Evolutionary conservation across 2,113 vertebrate species (phyloP), one percentile per base, ranked within the genome.

Genomic region (Scatophagus argus): DNA sequence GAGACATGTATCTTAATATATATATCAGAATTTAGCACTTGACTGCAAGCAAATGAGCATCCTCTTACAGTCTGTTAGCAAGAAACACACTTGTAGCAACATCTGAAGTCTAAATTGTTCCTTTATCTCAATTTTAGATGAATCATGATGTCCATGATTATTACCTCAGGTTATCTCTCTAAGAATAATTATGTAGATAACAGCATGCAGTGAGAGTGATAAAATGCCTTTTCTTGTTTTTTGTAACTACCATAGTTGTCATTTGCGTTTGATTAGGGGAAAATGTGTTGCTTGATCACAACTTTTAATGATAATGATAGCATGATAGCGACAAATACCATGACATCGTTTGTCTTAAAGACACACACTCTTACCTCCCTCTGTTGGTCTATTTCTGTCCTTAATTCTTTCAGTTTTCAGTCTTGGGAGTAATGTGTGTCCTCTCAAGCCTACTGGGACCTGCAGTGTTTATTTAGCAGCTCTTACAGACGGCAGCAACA

Each of bases 391-490:
- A 17, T 32, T 29, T 74, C 27, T 46, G 27, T 36, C 47, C 9
- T 12, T 27, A 29, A 21, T 44, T 29, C 16, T 55, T 51, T 69
- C 32, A 43, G 5, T 44, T 36, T 87, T 90, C 89, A 89, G n/a
- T 92, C 89, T 94, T 93, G 94, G 93, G 94, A 96, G 93, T 92
- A 95, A 97, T 96, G 96, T 89, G 88, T 88, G 94, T 94, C 93
- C 93, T 83, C 91, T 95, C 91, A 91, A 93, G 92, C 94, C 97
- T 94, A 93, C 95, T 94, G 96, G 97, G 96, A 97, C 94, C 92
- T 89, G 93, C 92, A 92, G 94, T 94, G 95, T 96, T 98, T 96
- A 95, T 96, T 96, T 96, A 96, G 96, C 94, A 95, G 94, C 96
- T 95, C 95, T 95, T 94, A 95, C 95, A 96, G 96, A 96, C 95